phyloP scores from a whole-genome alignment of 2,888 invertebrate genomes.

The Anticlea derivata region DNA sequence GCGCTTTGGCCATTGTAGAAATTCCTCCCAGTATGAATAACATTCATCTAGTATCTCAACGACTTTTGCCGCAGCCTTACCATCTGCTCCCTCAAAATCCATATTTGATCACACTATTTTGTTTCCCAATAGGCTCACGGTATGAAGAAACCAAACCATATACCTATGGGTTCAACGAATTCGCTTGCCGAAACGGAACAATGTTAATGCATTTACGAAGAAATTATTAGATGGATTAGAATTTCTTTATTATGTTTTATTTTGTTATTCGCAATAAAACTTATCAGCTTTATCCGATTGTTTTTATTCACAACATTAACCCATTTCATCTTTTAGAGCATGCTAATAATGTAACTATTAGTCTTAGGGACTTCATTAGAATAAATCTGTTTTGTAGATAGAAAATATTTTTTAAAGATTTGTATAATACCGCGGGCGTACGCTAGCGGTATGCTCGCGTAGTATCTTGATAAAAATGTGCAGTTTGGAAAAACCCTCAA shows the following conservation, averaged over 20 bases:
- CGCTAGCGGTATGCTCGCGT: too few species aligned
- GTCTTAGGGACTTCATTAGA: background rate
- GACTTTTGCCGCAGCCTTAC: slow-evolving; percentile 10
- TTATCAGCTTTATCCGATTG: slow-evolving; percentile 53
- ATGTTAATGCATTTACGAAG: slow-evolving; percentile 70
- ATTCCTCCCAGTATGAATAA: too few species aligned
- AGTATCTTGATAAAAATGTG: too few species aligned
- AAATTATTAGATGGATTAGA: slow-evolving; percentile 67
- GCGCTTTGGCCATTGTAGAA: too few species aligned
- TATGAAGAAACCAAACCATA: slow-evolving; percentile 67
- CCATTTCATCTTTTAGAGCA: slow-evolving; percentile 1
- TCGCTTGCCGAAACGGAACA: slow-evolving; percentile 54
- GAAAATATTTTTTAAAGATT: too few species aligned
- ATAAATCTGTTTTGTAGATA: too few species aligned
- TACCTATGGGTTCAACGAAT: slow-evolving; percentile 52
- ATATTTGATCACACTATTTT: slow-evolving; percentile 72
- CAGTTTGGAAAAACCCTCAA: too few species aligned
- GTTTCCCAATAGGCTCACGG: slow-evolving; percentile 78
- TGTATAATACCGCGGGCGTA: too few species aligned
- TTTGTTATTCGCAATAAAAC: slow-evolving; percentile 69
- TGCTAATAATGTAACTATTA: background rate
- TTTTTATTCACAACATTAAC: slow-evolving; percentile 34
- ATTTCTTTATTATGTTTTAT: slow-evolving; percentile 52
- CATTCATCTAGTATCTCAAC: background rate
- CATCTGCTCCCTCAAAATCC: slow-evolving; percentile 61